Conservation (phyloP, 2,888 invertebrate species). For the Eilema sororculum region DNA sequence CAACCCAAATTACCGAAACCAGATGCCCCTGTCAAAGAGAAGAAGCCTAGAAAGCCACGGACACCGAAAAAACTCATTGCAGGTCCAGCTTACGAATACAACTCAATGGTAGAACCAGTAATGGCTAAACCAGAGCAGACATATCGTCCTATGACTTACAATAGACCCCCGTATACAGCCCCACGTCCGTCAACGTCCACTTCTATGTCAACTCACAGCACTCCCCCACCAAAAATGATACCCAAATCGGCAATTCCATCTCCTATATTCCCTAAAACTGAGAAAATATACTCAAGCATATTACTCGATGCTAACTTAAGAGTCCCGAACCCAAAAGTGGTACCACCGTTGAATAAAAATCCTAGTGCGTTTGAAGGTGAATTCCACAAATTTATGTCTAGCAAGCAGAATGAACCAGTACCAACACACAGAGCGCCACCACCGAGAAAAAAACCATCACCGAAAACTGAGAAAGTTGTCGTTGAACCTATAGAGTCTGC, state of each 20-base stretch:
- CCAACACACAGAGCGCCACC: neutral
- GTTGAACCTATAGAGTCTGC: constrained; percentile 49
- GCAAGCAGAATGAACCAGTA: constrained; percentile 5
- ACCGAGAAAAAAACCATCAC: constrained; percentile 13
- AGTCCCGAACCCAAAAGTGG: constrained; percentile 62
- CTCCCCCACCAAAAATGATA: constrained; percentile 26
- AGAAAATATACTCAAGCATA: constrained; percentile 44
- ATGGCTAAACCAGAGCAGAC: constrained; percentile 56
- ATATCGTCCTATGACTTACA: constrained; percentile 35
- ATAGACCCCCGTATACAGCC: neutral
- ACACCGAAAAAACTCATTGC: constrained; percentile 64
- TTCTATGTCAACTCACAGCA: constrained; percentile 4
- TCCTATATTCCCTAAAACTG: constrained; percentile 25
- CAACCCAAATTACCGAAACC: constrained; percentile 48
- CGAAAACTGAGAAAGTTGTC: constrained; percentile 40
- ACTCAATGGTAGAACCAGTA: constrained; percentile 68
- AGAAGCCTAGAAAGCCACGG: constrained; percentile 73
- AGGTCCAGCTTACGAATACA: constrained; percentile 59
- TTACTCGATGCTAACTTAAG: constrained; percentile 55
- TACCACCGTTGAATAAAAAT: constrained; percentile 74
- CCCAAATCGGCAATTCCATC: constrained; percentile 23
- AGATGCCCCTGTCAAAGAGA: constrained; percentile 60
- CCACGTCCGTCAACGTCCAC: constrained; percentile 15
- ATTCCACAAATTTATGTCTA: constrained; percentile 77
- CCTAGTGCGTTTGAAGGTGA: constrained; percentile 79